phyloP scores from a whole-genome alignment of 2,888 invertebrate species.

The Malacosoma neustria region DNA sequence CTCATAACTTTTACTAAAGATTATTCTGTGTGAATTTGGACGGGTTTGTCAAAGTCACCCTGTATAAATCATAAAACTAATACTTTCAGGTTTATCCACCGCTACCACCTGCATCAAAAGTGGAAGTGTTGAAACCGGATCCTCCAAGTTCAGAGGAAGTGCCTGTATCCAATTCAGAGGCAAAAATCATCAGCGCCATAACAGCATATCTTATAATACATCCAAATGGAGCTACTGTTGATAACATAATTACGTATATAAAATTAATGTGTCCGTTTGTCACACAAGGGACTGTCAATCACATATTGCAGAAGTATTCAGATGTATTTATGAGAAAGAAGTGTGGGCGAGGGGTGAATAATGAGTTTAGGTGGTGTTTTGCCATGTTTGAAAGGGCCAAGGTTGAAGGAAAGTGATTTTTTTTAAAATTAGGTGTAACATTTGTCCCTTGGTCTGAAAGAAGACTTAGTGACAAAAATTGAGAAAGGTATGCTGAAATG shows the following conservation, averaged over 20 bases:
- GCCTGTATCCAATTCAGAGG: conserved; percentile 31
- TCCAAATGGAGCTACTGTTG: conserved; percentile 45
- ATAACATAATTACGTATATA: conserved; percentile 47
- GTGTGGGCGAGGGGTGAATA: conserved; percentile 34
- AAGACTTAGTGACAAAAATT: no score
- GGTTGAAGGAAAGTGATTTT: conserved; percentile 10
- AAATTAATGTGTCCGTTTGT: conserved; percentile 37
- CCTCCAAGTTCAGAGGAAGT: conserved; percentile 13
- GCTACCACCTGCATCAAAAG: conserved; percentile 24
- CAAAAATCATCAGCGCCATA: conserved; percentile 51
- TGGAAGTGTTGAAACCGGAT: conserved; percentile 13
- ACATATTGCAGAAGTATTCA: conserved; percentile 33
- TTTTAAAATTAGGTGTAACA: background rate
- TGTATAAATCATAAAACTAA: no score
- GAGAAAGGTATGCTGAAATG: no score
- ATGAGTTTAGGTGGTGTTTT: conserved; percentile 43
- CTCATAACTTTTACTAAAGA: no score
- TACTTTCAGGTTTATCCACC: conserved; percentile 24
- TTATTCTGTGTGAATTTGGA: no score
- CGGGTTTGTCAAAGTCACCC: no score
- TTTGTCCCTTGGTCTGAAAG: no score
- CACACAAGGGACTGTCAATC: conserved; percentile 29
- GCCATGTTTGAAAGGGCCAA: conserved; percentile 39
- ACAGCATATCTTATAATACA: conserved; percentile 56
- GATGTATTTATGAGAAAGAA: conserved; percentile 40